Evolutionary conservation across 2,888 invertebrate species (phyloP).

Genomic region (Trichogramma dendrolimi): DNA sequence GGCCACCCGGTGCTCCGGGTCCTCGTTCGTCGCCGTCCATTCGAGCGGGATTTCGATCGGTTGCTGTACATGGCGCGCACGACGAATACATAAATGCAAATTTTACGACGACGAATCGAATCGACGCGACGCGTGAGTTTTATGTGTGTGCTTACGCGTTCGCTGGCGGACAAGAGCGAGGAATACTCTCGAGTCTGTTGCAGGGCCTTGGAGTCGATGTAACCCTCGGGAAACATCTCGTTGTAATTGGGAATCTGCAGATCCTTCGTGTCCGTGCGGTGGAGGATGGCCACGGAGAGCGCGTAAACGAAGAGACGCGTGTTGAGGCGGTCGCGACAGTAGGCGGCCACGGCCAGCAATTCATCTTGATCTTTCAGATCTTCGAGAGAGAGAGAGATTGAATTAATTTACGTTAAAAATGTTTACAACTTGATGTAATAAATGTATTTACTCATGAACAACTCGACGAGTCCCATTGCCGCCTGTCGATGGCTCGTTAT

Average conservation of each 20-base stretch:
- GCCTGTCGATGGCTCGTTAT: no score
- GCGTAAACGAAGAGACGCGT: slow-evolving; percentile 77
- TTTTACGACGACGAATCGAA: no score
- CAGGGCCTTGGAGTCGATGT: slow-evolving; percentile 55
- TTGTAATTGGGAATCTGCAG: slow-evolving; percentile 69
- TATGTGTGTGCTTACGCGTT: no score
- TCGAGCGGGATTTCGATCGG: slow-evolving; percentile 60
- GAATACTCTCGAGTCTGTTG: no score
- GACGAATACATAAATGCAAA: no score
- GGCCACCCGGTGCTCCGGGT: slow-evolving; percentile 74
- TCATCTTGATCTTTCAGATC: slow-evolving; percentile 69
- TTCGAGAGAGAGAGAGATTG: slow-evolving; percentile 39
- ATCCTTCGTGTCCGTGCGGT: slow-evolving; percentile 69
- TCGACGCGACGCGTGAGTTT: no score
- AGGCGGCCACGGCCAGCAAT: slow-evolving; percentile 66
- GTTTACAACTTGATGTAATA: no score
- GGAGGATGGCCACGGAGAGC: slow-evolving; percentile 70
- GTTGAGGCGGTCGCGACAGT: slow-evolving; percentile 69
- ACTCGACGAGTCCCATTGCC: no score
- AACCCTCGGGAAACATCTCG: slow-evolving; percentile 78
- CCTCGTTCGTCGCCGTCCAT: slow-evolving; percentile 64
- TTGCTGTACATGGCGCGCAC: no score
- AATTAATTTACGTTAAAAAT: no score
- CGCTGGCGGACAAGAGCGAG: no score
- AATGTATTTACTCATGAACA: no score